phyloP scores from a whole-genome alignment of 2,888 invertebrate genomes.

The Drosophila nigritarsus region DNA sequence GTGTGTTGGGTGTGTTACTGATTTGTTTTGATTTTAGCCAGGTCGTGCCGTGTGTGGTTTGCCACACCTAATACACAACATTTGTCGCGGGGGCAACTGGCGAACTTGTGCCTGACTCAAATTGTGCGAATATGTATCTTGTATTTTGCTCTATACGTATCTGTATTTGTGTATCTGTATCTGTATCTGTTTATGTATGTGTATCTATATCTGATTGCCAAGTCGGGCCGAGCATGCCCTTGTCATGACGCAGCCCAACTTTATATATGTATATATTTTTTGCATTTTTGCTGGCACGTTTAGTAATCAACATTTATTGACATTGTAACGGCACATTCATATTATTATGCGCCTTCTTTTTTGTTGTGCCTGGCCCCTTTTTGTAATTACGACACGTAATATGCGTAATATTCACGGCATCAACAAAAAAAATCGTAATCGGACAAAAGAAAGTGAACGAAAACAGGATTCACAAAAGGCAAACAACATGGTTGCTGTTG shows the following conservation, averaged over 20 bases:
- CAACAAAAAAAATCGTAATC: slow-evolving; percentile 46
- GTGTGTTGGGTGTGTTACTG: slow-evolving; percentile 50
- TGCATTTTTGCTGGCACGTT: slow-evolving; percentile 56
- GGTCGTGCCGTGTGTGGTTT: slow-evolving; percentile 45
- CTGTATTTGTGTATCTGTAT: slow-evolving; percentile 13
- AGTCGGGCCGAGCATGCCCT: slow-evolving; percentile 5
- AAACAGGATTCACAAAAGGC: slow-evolving; percentile 38
- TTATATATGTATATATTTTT: not conserved
- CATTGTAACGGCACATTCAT: slow-evolving; percentile 65
- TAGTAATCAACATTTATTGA: slow-evolving; percentile 75
- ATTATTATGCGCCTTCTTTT: slow-evolving; percentile 3
- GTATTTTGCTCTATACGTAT: slow-evolving; percentile 23
- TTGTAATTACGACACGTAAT: slow-evolving; percentile 77
- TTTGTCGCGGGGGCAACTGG: slow-evolving; percentile 39
- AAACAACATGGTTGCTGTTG: slow-evolving; percentile 25
- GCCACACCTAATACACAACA: slow-evolving; percentile 64
- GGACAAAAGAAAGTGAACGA: slow-evolving; percentile 37
- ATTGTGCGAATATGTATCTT: slow-evolving; percentile 46
- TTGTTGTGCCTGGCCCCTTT: slow-evolving; percentile 6
- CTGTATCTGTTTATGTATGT: not conserved
- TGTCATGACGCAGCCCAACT: slow-evolving; percentile 1
- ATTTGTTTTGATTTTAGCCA: slow-evolving; percentile 15
- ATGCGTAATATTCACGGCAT: slow-evolving; percentile 80
- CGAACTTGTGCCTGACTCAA: slow-evolving; percentile 26
- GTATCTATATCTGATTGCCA: slow-evolving; percentile 26